These are phyloP conservation scores for Achatina immaculata DNA, from an alignment of 1,140 invertebrate species.

Conservation along the genomic window DNA sequence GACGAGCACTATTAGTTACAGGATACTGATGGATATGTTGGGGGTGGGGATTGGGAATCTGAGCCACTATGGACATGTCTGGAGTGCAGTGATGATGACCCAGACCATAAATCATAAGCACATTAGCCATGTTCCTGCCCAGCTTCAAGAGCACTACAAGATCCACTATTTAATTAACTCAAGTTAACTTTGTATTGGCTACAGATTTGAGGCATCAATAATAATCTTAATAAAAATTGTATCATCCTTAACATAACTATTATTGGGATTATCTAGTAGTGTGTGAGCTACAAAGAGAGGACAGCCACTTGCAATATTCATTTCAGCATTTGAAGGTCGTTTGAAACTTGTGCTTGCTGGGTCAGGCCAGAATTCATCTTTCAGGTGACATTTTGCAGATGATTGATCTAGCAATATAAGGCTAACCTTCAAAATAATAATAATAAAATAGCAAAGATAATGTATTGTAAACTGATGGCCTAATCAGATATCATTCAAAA, in stretches of 20 bases:
- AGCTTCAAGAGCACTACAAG: no score
- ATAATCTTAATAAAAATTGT: constrained; percentile 61
- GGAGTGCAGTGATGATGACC: no score
- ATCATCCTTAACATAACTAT: constrained; percentile 63
- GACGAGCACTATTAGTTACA: no score
- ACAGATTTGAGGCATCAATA: constrained; percentile 46
- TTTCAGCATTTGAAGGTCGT: constrained; percentile 54
- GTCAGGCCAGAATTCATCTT: constrained; percentile 64
- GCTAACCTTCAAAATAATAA: constrained; percentile 63
- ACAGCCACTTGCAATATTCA: constrained; percentile 66
- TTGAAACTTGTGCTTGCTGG: constrained; percentile 54
- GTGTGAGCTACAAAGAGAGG: constrained; percentile 58
- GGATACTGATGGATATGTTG: no score
- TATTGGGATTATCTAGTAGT: constrained; percentile 47
- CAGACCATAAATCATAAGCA: no score
- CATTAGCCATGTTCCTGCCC: no score
- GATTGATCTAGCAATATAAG: constrained; percentile 60
- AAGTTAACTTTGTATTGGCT: constrained; percentile 3
- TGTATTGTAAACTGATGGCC: no score
- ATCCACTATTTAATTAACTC: no score
- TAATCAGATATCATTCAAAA: no score
- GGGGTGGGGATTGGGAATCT: no score
- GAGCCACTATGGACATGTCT: no score
- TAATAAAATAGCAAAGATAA: constrained; percentile 32
- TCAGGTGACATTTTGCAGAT: constrained; percentile 50